Percentiles rank a stretch among this genome's conserved stretches.
These are phyloP conservation scores for Oeneis ivallda DNA, from an alignment of 2,888 invertebrate species.

Conservation along the genomic window DNA sequence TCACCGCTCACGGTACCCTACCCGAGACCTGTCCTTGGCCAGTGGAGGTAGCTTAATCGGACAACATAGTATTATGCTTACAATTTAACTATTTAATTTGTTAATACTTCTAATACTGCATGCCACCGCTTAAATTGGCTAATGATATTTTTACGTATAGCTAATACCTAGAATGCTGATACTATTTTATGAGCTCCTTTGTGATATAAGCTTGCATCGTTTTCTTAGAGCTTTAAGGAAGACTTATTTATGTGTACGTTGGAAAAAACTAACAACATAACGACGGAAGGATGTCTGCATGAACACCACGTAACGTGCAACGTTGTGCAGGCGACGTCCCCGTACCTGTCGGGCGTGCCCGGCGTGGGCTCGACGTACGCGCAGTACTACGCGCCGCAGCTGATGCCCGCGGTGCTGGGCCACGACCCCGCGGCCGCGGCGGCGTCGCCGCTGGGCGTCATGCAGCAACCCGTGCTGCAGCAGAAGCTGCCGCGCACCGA, in stretches of 20 bases:
- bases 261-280: constrained; percentile 3
- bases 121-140: constrained; percentile 67
- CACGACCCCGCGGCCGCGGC: constrained; percentile 90
- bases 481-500: constrained; percentile 97
- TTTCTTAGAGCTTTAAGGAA: constrained; percentile 21
- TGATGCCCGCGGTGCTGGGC: constrained; percentile 94
- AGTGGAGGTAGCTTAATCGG: constrained; percentile 68
- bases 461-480: constrained; percentile 93
- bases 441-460: constrained; percentile 91
- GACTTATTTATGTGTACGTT: constrained; percentile 2
- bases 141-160: constrained; percentile 20
- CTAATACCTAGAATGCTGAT: constrained; percentile 39
- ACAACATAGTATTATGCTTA: constrained; percentile 69
- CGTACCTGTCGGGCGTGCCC: constrained; percentile 95
- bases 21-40: constrained; percentile 58
- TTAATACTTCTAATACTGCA: constrained; percentile 64
- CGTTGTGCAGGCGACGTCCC: constrained; percentile 89
- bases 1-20: constrained; percentile 29
- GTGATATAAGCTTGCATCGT: constrained; percentile 32
- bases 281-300: neutral
- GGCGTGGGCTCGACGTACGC: constrained; percentile 94
- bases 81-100: constrained; percentile 41
- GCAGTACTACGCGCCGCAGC: constrained; percentile 94
- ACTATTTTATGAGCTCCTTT: constrained; percentile 28
- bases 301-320: neutral